A percentile compares a stretch with the other conserved stretches of the same genome.
Evolutionary conservation across 2,888 invertebrate genomes (phyloP).

Genomic region (Lithodes maja): DNA sequence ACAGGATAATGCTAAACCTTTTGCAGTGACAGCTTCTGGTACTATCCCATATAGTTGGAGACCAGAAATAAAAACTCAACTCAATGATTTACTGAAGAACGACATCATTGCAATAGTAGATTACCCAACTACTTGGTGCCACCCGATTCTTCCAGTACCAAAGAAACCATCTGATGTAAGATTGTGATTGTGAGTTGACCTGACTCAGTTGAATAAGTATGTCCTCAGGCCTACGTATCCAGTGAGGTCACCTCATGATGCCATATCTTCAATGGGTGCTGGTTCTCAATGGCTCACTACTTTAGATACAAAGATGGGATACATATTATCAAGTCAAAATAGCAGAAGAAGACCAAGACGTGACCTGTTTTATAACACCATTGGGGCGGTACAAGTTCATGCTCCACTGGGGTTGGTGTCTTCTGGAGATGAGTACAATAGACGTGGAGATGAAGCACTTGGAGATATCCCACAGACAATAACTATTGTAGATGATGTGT

Average conservation of each 20-base stretch:
- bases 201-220: neutral
- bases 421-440: conserved; percentile 34
- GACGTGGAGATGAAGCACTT: conserved; percentile 17
- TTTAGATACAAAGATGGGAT: conserved; percentile 10
- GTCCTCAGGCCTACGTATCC: conserved; percentile 11
- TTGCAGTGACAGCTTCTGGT: conserved; percentile 6
- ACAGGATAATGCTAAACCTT: neutral
- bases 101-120: conserved; percentile 7
- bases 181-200: conserved; percentile 34
- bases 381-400: conserved; percentile 13
- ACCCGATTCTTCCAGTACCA: conserved; percentile 15
- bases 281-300: conserved; percentile 7
- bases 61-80: conserved; percentile 3
- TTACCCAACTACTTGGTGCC: conserved; percentile 17
- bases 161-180: conserved; percentile 14
- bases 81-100: conserved; percentile 3
- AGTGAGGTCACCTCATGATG: neutral
- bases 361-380: conserved; percentile 31
- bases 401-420: conserved; percentile 15
- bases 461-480: neutral
- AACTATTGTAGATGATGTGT: conserved; percentile 3
- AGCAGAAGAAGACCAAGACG: neutral
- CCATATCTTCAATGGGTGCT: neutral
- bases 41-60: conserved; percentile 20
- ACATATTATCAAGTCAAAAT: conserved; percentile 6